Conservation (phyloP, 2,888 invertebrate genomes). For the Dorcus parallelipipedus region DNA sequence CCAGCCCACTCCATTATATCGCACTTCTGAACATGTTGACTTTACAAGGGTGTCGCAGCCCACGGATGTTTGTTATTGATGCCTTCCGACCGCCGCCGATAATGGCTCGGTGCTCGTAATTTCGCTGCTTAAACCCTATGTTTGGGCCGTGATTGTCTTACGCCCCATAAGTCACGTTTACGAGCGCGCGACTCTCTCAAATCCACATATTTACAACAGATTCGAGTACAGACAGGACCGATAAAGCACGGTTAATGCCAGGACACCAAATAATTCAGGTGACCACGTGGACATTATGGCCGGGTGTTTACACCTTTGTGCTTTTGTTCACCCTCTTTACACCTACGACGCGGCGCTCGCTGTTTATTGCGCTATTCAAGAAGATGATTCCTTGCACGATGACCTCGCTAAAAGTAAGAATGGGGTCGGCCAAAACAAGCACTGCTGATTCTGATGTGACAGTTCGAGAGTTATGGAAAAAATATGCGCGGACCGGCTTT, state of each 20-base stretch:
- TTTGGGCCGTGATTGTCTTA: too few relatives aligned
- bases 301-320: constrained; percentile 15
- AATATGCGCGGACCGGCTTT: too few relatives aligned
- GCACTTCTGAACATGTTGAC: constrained; percentile 47
- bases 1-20: constrained; percentile 46
- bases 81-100: not conserved
- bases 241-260: constrained; percentile 29
- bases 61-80: not conserved
- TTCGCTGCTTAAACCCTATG: too few relatives aligned
- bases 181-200: not conserved
- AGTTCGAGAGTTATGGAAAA: too few relatives aligned
- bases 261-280: constrained; percentile 24
- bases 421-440: too few relatives aligned
- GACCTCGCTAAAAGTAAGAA: not conserved
- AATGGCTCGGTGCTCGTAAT: too few relatives aligned
- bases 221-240: constrained; percentile 14
- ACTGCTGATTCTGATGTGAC: too few relatives aligned
- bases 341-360: constrained; percentile 7
- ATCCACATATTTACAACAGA: constrained; percentile 29
- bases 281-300: constrained; percentile 25
- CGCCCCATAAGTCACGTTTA: too few relatives aligned
- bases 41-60: constrained; percentile 39
- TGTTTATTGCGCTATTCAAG: not conserved
- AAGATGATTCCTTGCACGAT: not conserved
- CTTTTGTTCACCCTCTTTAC: constrained; percentile 21